Base-by-base conservation (phyloP, 2,888 invertebrate genomes). In the Sesamia inferens region DNA sequence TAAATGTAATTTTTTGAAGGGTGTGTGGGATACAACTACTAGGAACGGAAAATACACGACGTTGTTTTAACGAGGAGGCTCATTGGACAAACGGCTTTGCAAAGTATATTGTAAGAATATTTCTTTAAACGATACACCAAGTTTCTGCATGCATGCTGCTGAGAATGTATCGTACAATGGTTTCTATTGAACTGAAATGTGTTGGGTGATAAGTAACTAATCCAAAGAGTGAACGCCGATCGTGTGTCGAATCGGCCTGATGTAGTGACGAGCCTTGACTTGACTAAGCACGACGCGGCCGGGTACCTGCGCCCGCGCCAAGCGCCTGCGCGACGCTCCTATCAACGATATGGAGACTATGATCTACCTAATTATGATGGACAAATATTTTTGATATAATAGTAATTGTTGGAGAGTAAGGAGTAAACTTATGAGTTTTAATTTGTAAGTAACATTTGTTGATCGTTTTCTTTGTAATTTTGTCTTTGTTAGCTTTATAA, bases 401-500 rank as follows among this genome's bases (percentile, higher is more conserved):
- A 93, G 94, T 93, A 93, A 93, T 94, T 94, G 94, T 94, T 95
- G 94, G 93, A 92, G 90, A 92, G 91, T 93, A 93, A 93, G 93
- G 90, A 92, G 90, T 92, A 93, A 94, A 93, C 92, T 93, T 93
- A 94, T 92, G 93, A 93, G 91, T 93, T 94, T 94, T 94, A 93
- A 95, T 95, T 95, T 94, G 92, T 96, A 95, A 95, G 95, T 94
- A 94, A 93, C 93, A 94, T 94, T 94, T 95, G 95, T 95, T 96
- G 94, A 94, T 94, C 93, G 94, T 95, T 95, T 95, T 95, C 93
- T 94, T 95, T 93, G 93, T 95, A 94, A 93, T 94, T 94, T 95
- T 94, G 93, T 94, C 93, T 95, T 95, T 95, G 94, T 96, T 95
- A 95, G 94, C 95, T 95, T 94, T 94, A 91, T 94, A 92, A 93